These are phyloP conservation scores for Atethmia centrago DNA, from an alignment of 2,888 invertebrate genomes.

Conservation along the genomic window DNA sequence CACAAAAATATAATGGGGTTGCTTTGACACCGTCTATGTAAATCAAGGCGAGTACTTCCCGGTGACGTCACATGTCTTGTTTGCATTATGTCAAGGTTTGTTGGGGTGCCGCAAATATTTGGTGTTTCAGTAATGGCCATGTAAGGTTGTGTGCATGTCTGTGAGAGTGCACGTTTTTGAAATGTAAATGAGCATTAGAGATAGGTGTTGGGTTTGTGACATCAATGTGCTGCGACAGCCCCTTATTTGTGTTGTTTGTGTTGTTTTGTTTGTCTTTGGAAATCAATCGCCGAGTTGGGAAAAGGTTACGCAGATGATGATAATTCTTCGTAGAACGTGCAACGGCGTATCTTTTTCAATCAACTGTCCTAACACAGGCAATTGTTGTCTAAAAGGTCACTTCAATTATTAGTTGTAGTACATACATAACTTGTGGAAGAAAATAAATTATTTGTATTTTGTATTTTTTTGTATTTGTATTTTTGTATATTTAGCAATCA, in stretches of 20 bases:
- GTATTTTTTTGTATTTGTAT: no score
- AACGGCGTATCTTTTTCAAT: no score
- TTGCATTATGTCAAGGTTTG: conserved; percentile 78
- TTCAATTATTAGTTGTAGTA: no score
- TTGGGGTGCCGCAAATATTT: conserved; percentile 77
- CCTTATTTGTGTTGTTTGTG: not conserved
- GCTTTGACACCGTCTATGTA: conserved; percentile 58
- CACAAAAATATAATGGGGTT: conserved; percentile 52
- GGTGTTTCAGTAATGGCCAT: conserved; percentile 65
- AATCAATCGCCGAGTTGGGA: not conserved
- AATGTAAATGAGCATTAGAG: conserved; percentile 10
- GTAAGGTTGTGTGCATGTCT: conserved; percentile 10
- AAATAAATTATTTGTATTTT: no score
- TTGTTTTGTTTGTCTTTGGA: no score
- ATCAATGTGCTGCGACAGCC: not conserved
- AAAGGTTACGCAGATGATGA: not conserved
- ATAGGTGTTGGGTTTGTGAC: not conserved
- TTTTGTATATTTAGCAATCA: no score
- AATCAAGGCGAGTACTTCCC: conserved; percentile 53
- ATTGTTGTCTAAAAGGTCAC: no score
- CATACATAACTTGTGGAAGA: no score
- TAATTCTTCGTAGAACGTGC: no score
- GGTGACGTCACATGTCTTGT: conserved; percentile 72
- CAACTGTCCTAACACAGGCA: no score
- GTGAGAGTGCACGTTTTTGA: conserved; percentile 14